These are phyloP conservation scores for Ceratosolen fusciceps DNA, from an alignment of 1,140 invertebrate genomes.

Conservation along the genomic window DNA sequence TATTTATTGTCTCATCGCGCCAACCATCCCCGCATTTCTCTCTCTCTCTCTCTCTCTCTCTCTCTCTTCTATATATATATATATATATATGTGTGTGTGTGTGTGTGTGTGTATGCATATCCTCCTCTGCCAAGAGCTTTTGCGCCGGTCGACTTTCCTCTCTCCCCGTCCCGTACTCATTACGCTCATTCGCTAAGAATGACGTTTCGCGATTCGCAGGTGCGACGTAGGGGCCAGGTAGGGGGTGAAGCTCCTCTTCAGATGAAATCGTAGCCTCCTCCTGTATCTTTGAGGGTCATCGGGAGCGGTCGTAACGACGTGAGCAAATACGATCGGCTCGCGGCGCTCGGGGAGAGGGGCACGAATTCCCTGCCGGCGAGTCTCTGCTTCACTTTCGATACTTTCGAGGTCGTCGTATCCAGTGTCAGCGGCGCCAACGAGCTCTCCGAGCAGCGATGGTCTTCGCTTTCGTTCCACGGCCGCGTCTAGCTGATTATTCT, in stretches of 20 bases:
- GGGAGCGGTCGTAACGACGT: conserved; percentile 40
- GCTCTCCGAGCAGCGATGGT: conserved; percentile 56
- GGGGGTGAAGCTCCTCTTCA: too few species aligned
- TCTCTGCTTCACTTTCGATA: conserved; percentile 65
- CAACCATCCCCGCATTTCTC: background rate
- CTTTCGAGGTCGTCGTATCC: conserved; percentile 64
- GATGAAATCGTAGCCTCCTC: too few species aligned
- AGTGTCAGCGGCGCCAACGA: conserved; percentile 53
- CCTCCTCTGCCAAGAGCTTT: too few species aligned
- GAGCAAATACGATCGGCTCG: conserved; percentile 17
- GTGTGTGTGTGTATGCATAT: too few species aligned
- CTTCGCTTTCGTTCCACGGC: conserved; percentile 60
- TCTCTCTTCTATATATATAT: too few species aligned
- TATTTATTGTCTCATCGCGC: background rate
- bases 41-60: background rate
- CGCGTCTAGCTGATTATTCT: conserved; percentile 54
- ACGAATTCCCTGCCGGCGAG: conserved; percentile 19
- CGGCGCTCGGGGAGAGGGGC: conserved; percentile 22
- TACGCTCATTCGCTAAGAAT: too few species aligned
- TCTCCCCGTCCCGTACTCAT: too few species aligned
- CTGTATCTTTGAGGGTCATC: conserved; percentile 29
- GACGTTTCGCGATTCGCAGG: too few species aligned
- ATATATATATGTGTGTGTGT: too few species aligned
- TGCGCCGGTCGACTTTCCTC: too few species aligned
- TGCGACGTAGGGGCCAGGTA: too few species aligned